A percentile compares a stretch with the other conserved stretches of the same genome.
phyloP scores from a whole-genome alignment of 2,113 vertebrate species.

The Nerophis ophidion region DNA sequence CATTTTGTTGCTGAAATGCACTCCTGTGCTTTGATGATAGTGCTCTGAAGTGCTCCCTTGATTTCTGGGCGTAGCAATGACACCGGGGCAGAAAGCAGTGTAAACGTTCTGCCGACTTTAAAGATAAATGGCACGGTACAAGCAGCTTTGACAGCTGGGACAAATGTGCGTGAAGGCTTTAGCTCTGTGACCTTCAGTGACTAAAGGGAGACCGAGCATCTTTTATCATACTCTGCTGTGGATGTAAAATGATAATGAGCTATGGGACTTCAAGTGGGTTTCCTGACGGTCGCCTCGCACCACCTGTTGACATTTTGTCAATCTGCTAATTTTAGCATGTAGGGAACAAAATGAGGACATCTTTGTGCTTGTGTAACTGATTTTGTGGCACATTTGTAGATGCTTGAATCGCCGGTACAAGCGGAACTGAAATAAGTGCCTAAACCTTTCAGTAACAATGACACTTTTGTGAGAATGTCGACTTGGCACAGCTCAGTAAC shows the following conservation, averaged over 20 bases:
- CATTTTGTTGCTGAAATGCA: no score
- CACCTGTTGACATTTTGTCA: background rate
- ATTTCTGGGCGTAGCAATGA: background rate
- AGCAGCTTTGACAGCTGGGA: conserved; percentile 16
- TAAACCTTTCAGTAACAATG: background rate
- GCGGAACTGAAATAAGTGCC: background rate
- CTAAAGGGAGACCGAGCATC: conserved; percentile 17
- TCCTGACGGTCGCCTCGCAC: background rate
- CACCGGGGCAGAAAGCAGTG: conserved; percentile 3
- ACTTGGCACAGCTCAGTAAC: no score
- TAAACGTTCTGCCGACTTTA: conserved; percentile 10
- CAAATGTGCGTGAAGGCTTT: conserved; percentile 28
- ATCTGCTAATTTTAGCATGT: background rate
- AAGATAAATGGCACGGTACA: conserved; percentile 15
- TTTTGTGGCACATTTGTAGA: background rate
- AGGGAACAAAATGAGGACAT: background rate
- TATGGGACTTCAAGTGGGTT: background rate
- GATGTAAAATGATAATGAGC: conserved; percentile 36
- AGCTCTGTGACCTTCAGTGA: conserved; percentile 33
- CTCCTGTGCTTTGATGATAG: background rate
- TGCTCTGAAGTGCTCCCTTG: background rate
- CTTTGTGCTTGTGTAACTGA: background rate
- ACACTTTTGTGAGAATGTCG: background rate
- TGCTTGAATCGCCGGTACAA: background rate
- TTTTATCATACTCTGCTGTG: conserved; percentile 13